A percentile compares a stretch with the other conserved stretches of the same genome.
phyloP scores from a whole-genome alignment of 2,888 invertebrate species.

The Hyalella azteca region DNA sequence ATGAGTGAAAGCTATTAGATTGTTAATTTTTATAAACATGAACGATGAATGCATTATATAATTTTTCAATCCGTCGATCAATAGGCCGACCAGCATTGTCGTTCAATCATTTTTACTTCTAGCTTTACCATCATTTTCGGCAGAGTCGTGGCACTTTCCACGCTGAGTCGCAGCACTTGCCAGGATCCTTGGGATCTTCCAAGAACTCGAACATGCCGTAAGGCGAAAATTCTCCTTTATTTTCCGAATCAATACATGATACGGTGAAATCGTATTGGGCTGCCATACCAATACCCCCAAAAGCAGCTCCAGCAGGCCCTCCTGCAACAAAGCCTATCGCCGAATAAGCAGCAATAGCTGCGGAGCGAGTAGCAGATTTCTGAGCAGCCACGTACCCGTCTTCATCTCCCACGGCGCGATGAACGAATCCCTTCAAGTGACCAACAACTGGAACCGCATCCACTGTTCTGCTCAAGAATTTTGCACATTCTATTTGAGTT shows the following conservation, averaged over 20 bases:
- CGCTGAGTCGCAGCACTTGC: constrained; percentile 39
- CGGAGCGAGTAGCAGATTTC: not conserved
- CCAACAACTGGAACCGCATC: constrained; percentile 32
- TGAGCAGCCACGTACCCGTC: not conserved
- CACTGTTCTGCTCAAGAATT: not conserved
- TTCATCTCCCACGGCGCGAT: constrained; percentile 1
- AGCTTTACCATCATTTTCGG: no score
- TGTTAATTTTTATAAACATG: no score
- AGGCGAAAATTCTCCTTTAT: not conserved
- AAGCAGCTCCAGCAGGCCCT: constrained; percentile 23
- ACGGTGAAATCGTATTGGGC: not conserved
- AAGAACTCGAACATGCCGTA: constrained; percentile 2
- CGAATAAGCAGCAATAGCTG: not conserved
- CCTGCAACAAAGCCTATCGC: not conserved
- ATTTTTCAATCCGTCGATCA: no score
- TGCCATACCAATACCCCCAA: not conserved
- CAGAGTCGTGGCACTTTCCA: no score
- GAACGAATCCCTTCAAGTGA: constrained; percentile 24
- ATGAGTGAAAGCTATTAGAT: no score
- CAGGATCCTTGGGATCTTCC: constrained; percentile 21
- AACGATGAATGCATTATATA: no score
- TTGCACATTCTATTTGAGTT: constrained; percentile 24
- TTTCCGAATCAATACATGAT: not conserved
- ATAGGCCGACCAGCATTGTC: no score
- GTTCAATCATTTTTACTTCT: no score